Evolutionary conservation across 2,888 invertebrate genomes (phyloP).

Genomic region (Nephrotoma appendiculata): DNA sequence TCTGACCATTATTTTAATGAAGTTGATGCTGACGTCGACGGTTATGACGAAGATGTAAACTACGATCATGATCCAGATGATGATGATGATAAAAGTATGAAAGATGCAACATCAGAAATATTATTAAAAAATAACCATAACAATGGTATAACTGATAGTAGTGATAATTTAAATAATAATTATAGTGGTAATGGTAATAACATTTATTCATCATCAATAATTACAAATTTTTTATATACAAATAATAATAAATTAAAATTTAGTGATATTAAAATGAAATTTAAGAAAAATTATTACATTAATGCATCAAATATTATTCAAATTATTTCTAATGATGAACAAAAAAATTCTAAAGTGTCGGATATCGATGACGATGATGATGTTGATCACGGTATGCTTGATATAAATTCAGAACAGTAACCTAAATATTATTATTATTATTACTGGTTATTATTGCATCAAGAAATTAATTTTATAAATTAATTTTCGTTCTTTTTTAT

Average conservation of each 20-base stretch:
- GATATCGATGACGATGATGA: background rate
- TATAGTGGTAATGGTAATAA: background rate
- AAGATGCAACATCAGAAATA: background rate
- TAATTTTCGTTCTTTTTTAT: background rate
- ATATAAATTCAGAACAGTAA: background rate
- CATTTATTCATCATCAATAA: background rate
- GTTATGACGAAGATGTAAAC: background rate
- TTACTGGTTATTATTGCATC: background rate
- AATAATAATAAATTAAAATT: conserved; percentile 1
- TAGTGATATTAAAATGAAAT: background rate
- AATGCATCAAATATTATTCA: background rate
- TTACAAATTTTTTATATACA: background rate
- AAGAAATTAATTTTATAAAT: background rate
- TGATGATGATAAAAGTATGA: background rate
- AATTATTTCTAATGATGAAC: background rate
- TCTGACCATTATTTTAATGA: background rate
- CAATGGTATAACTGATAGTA: background rate
- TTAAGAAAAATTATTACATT: background rate
- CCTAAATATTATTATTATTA: background rate
- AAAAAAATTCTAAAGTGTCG: background rate
- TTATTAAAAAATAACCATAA: background rate
- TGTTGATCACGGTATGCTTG: background rate
- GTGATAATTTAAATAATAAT: background rate
- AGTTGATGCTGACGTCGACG: background rate
- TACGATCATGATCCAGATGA: background rate